Base-by-base conservation (phyloP, 2,113 vertebrate genomes). In the Oncorhynchus kisutch region DNA sequence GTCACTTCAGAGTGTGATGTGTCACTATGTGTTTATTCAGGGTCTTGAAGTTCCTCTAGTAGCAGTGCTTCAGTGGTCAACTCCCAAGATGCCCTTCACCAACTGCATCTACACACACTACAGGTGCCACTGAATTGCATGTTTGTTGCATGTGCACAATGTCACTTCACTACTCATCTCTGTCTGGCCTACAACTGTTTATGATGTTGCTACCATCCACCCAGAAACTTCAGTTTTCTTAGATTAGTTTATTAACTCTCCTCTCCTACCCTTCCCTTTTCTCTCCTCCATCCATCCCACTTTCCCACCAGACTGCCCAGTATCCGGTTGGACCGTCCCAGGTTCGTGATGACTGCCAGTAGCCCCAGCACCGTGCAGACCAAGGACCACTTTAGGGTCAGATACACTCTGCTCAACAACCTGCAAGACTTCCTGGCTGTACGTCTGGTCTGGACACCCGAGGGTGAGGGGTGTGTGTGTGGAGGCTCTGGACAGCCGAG, bases 351-450 rank as follows among this genome's bases (percentile, higher is more conserved):
- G 97, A 97, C 93, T 0, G 97, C 97, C 1, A 94, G 94, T 74
- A 97, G 96, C n/a, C 94, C 96, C 73, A 96, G 95, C 2, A 89
- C 95, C 0, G 95, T 97, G 71, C 81, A 29, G 12, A 90, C 94
- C 51, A 95, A 91, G 1, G 94, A 95, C 67, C 93, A 94, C 78
- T 99, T 99, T 88, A 94, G 92, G 0, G 97, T 98, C 77, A 94
- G 94, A 78, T 98, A 97, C 73, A 96, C 96, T 0, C 94, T 98
- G 62, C 94, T 98, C 75, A 98, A 98, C 85, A 95, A 98, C 74
- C 92, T 98, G 78, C 97, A 98, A 92, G 97, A 98, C 91, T 98
- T 98, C 87, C 91, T 98, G 83, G 95, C 96, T 0, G 96, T 98
- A 0, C 89, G 97, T 2, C 95, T 98, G 0, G 96, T 97, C 70